A percentile compares a stretch with the other conserved stretches of the same genome.
phyloP scores from a whole-genome alignment of 2,113 vertebrate genomes.

The Podiceps cristatus region DNA sequence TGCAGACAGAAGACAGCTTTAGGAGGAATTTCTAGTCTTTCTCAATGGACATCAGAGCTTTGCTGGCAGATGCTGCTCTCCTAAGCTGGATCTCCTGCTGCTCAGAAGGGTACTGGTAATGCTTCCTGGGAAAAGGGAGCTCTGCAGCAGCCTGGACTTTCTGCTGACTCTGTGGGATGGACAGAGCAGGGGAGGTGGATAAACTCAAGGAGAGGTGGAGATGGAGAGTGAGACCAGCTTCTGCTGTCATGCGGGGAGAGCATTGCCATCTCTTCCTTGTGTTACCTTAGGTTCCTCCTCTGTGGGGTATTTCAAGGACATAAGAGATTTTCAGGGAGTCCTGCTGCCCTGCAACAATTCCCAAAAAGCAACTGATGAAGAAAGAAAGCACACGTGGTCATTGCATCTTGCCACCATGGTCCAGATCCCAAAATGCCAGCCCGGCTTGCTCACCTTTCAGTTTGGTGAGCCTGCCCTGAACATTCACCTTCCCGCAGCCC shows the following conservation, averaged over 20 bases:
- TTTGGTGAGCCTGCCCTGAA: not conserved
- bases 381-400: fast-evolving
- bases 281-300: fast-evolving
- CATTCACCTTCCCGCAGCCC: not conserved
- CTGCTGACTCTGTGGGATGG: not conserved
- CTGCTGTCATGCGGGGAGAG: not conserved
- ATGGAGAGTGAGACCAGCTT: not conserved
- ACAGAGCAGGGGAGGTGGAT: not conserved
- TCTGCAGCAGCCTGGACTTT: not conserved
- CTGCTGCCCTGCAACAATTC: not conserved
- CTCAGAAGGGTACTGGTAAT: not conserved
- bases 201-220: not conserved
- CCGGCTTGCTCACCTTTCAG: not conserved
- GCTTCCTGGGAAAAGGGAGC: not conserved
- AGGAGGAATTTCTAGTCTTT: not conserved
- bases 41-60: not conserved
- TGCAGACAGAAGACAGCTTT: not conserved
- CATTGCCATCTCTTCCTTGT: not conserved
- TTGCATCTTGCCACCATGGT: not conserved
- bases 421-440: not conserved
- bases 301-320: not conserved
- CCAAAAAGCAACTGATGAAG: not conserved
- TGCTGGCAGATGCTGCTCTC: not conserved
- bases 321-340: not conserved
- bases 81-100: not conserved